Percentiles rank a stretch among this genome's conserved stretches.
Conservation (phyloP, 2,888 invertebrate species). For the Alcis repandata region DNA sequence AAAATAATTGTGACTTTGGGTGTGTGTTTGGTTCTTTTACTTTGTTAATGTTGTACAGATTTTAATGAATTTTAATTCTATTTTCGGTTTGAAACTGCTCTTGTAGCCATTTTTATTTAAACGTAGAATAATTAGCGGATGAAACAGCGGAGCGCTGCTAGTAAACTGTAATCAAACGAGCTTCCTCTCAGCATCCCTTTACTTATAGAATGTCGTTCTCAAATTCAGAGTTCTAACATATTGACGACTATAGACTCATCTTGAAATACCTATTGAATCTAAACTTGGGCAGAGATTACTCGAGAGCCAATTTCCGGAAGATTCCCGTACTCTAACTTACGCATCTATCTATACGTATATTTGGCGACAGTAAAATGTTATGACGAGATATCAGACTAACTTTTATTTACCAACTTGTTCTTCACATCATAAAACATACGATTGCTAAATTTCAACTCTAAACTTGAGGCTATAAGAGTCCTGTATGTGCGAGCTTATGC, state of each 20-base stretch:
- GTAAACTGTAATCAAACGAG: neutral
- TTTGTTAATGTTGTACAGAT: no score
- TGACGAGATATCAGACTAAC: conserved; percentile 77
- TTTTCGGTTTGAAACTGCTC: no score
- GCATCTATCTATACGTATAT: conserved; percentile 59
- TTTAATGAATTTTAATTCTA: no score
- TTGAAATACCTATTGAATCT: conserved; percentile 52
- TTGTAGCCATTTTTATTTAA: no score
- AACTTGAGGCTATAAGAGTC: conserved; percentile 29
- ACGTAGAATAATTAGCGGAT: no score
- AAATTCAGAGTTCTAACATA: conserved; percentile 12
- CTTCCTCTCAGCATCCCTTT: no score
- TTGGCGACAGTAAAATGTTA: conserved; percentile 79
- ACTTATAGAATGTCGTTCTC: neutral
- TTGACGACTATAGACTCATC: conserved; percentile 32
- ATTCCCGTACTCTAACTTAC: conserved; percentile 65
- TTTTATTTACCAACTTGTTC: conserved; percentile 57
- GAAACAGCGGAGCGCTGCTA: no score
- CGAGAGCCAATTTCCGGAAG: conserved; percentile 72
- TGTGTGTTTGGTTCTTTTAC: no score
- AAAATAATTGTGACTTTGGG: no score
- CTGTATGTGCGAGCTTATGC: conserved; percentile 13
- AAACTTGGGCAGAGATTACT: conserved; percentile 68
- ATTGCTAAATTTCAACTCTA: conserved; percentile 50
- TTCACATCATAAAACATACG: conserved; percentile 35